Conservation (phyloP, 2,797 vertebrate species). For the Channallabes apus region DNA sequence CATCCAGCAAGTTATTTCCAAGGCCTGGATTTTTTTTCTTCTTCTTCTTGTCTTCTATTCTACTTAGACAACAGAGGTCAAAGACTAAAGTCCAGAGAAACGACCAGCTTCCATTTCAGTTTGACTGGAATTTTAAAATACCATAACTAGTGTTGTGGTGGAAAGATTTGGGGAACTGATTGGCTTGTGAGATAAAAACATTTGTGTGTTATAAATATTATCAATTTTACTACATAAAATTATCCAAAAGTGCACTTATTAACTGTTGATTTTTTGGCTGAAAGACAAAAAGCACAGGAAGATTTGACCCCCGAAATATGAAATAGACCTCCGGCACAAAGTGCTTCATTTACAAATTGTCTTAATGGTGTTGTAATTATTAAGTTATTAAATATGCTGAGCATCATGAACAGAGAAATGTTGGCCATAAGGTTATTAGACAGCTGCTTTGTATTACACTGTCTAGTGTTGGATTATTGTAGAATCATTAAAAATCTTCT, state of each 20-base stretch:
- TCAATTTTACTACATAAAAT: too few relatives aligned
- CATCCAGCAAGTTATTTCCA: slow-evolving; percentile 44
- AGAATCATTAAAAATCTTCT: background rate
- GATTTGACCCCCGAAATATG: background rate
- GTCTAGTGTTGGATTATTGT: background rate
- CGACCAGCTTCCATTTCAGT: slow-evolving; percentile 10
- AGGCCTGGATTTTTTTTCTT: slow-evolving; percentile 1
- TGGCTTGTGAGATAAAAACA: background rate
- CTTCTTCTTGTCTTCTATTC: slow-evolving; percentile 28
- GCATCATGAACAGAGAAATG: background rate
- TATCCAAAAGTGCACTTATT: too few relatives aligned
- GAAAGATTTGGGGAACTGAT: slow-evolving; percentile 4
- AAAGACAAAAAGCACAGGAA: background rate
- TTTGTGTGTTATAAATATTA: background rate
- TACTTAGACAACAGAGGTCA: slow-evolving; percentile 51
- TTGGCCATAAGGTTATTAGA: background rate
- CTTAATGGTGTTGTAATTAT: background rate
- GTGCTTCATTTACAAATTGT: background rate
- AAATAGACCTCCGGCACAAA: background rate
- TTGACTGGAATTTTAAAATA: slow-evolving; percentile 24
- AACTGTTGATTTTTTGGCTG: background rate
- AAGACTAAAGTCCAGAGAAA: slow-evolving; percentile 39
- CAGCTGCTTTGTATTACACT: background rate
- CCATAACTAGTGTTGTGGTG: slow-evolving; percentile 22
- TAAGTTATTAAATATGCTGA: background rate